Percentiles rank a stretch among this genome's conserved stretches.
Conservation (phyloP, 1,140 invertebrate species). For the Odontomachus brunneus region DNA sequence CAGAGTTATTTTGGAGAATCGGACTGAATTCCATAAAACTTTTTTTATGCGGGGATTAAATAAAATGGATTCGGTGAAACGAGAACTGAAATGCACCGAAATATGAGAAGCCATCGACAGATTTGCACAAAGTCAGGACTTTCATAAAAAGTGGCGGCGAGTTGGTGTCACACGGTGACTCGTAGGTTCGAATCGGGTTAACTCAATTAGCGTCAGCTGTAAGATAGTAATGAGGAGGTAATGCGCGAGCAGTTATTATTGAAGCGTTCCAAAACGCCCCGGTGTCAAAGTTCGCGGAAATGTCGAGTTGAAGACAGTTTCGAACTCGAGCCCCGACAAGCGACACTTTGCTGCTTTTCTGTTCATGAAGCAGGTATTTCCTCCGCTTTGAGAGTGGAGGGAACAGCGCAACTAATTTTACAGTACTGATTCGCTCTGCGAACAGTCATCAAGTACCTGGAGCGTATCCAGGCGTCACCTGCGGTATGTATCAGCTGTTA, state of each 20-base stretch:
- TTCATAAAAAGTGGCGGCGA: conserved; percentile 6
- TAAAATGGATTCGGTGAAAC: not conserved
- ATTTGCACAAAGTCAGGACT: conserved; percentile 9
- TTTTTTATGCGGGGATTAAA: too few species aligned
- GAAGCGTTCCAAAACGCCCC: conserved; percentile 58
- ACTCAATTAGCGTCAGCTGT: conserved; percentile 63
- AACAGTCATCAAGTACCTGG: conserved; percentile 21
- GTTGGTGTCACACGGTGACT: not conserved
- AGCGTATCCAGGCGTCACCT: not conserved
- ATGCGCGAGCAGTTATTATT: conserved; percentile 65
- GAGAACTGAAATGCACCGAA: not conserved
- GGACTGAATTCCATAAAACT: too few species aligned
- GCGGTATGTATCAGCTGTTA: conserved; percentile 7
- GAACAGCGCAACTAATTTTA: conserved; percentile 48
- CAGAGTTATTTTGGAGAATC: too few species aligned
- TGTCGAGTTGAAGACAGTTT: conserved; percentile 58
- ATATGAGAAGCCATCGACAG: conserved; percentile 7
- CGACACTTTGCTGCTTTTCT: conserved; percentile 49
- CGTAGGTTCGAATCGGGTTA: conserved; percentile 55
- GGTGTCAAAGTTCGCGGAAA: conserved; percentile 49
- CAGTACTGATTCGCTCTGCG: conserved; percentile 44
- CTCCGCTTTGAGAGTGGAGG: conserved; percentile 35
- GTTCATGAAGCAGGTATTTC: conserved; percentile 22
- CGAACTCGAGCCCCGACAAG: conserved; percentile 45
- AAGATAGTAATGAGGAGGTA: conserved; percentile 68